Evolutionary conservation across 2,888 invertebrate species (phyloP).

Genomic region (Pyralis farinalis): DNA sequence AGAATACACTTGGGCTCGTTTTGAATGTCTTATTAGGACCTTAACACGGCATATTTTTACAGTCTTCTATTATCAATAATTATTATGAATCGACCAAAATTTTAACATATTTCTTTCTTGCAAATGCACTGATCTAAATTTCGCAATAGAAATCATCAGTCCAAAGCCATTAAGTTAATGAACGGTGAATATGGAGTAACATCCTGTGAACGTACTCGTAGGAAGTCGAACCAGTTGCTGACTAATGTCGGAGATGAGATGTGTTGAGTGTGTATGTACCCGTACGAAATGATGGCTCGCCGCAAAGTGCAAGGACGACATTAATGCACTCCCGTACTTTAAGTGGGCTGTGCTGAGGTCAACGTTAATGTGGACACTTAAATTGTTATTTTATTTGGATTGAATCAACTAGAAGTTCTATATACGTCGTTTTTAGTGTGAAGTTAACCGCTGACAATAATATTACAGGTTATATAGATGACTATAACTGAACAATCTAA

Average conservation of each 20-base stretch:
- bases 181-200: conserved; percentile 72
- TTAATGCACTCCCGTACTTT: conserved; percentile 49
- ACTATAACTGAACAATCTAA: too few species aligned
- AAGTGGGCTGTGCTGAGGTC: conserved; percentile 41
- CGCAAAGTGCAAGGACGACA: conserved; percentile 56
- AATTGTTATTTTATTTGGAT: conserved; percentile 31
- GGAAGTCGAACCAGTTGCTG: conserved; percentile 68
- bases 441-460: too few species aligned
- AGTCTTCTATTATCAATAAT: too few species aligned
- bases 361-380: conserved; percentile 31
- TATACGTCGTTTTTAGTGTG: neutral
- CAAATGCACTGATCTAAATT: conserved; percentile 42
- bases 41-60: too few species aligned
- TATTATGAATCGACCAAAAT: neutral
- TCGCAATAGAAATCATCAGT: conserved; percentile 58
- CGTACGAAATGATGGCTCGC: conserved; percentile 21
- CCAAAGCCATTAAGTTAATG: conserved; percentile 63
- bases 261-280: conserved; percentile 17
- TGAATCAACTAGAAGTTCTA: neutral
- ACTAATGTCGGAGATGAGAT: conserved; percentile 68
- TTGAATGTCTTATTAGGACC: too few species aligned
- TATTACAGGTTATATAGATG: too few species aligned
- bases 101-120: conserved; percentile 5
- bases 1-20: too few species aligned
- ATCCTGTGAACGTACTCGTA: conserved; percentile 68